phyloP scores from a whole-genome alignment of 1,140 invertebrate genomes.

The Drosophila elegans region DNA sequence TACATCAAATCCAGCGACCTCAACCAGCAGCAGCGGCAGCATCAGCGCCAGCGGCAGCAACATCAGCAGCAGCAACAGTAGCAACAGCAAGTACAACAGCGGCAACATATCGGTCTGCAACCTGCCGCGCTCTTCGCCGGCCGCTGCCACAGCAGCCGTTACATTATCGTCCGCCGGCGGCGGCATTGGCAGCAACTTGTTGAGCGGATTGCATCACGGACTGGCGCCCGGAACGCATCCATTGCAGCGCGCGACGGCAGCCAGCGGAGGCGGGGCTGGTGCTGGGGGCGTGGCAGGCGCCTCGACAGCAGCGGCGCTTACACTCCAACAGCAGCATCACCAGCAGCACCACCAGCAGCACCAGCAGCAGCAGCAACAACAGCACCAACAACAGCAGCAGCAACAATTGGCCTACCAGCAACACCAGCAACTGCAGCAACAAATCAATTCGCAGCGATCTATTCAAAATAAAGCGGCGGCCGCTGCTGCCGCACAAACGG shows the following conservation, averaged over 20 bases:
- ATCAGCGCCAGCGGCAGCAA: conserved; percentile 26
- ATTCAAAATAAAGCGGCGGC: conserved; percentile 58
- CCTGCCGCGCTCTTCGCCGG: conserved; percentile 81
- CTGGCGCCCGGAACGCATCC: conserved; percentile 68
- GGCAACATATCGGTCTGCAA: conserved; percentile 73
- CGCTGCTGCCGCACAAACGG: conserved; percentile 50
- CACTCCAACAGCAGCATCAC: conserved; percentile 56
- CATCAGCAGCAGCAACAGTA: conserved; percentile 25
- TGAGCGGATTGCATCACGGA: conserved; percentile 64
- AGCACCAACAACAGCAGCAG: conserved; percentile 23
- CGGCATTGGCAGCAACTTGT: conserved; percentile 55
- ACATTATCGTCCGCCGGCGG: conserved; percentile 69
- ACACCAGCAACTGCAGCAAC: conserved; percentile 36
- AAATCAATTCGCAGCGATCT: conserved; percentile 57
- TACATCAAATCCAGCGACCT: conserved; percentile 67
- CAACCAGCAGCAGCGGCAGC: conserved; percentile 49
- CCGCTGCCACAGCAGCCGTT: conserved; percentile 83
- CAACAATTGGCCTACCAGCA: conserved; percentile 53
- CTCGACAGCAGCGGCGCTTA: conserved; percentile 43
- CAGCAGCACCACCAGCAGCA: conserved; percentile 40
- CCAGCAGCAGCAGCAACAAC: conserved; percentile 39
- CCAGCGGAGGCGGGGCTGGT: conserved; percentile 59
- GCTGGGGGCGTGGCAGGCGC: conserved; percentile 57
- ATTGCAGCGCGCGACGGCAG: conserved; percentile 69
- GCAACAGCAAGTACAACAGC: conserved; percentile 51